These are phyloP conservation scores for Chlorodrepanis virens DNA, from an alignment of 2,113 vertebrate genomes.

Conservation along the genomic window DNA sequence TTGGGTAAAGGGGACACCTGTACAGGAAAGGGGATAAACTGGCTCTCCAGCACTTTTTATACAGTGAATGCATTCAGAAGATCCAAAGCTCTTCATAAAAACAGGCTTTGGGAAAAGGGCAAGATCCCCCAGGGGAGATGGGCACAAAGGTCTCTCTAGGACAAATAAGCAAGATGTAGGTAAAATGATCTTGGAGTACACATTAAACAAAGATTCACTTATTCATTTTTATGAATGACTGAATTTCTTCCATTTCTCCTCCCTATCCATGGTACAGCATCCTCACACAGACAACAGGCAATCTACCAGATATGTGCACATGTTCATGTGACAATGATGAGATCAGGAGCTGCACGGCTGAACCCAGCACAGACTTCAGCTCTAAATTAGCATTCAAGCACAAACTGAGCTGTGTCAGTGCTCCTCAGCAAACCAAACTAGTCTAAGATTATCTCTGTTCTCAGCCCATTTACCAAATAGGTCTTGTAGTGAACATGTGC, in stretches of 20 bases:
- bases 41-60: background rate
- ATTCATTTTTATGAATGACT: background rate
- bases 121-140: background rate
- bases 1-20: background rate
- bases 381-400: background rate
- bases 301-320: accelerated
- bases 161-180: background rate
- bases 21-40: background rate
- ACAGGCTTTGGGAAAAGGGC: background rate
- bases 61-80: background rate
- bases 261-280: background rate
- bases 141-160: background rate
- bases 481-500: slow-evolving; percentile 54
- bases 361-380: background rate
- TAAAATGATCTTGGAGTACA: background rate
- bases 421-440: background rate
- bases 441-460: slow-evolving; percentile 37
- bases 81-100: background rate
- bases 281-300: background rate
- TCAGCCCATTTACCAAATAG: slow-evolving; percentile 15
- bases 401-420: background rate
- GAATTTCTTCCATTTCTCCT: background rate
- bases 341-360: background rate
- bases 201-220: background rate
- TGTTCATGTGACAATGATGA: accelerated